Percentiles rank a stretch among this genome's conserved stretches.
Evolutionary conservation across 1,140 invertebrate genomes (phyloP).

Genomic region (Caenorhabditis latens): DNA sequence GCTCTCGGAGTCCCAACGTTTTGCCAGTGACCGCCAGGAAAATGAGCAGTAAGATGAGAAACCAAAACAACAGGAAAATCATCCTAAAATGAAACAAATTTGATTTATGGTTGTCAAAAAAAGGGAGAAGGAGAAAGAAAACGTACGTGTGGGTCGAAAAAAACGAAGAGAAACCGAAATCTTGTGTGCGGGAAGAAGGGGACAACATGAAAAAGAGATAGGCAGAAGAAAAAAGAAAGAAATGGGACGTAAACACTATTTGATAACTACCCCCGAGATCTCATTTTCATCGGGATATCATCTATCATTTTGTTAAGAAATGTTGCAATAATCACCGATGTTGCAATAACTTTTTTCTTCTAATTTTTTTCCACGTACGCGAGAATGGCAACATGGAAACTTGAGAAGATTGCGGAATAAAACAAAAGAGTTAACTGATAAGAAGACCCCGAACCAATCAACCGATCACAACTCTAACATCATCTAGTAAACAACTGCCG

Average conservation of each 20-base stretch:
- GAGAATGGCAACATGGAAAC: neutral
- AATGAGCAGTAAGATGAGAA: slow-evolving; percentile 55
- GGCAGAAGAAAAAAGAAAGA: neutral
- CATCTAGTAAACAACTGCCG: slow-evolving; percentile 29
- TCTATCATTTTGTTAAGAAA: slow-evolving; percentile 13
- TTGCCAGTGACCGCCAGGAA: slow-evolving; percentile 61
- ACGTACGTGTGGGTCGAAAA: neutral
- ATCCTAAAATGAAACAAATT: slow-evolving; percentile 17
- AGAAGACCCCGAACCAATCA: slow-evolving; percentile 31
- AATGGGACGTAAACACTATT: slow-evolving; percentile 39
- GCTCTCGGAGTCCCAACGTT: slow-evolving; percentile 55
- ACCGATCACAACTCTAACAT: slow-evolving; percentile 20
- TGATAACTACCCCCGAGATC: neutral
- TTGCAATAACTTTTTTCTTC: neutral
- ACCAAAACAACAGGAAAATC: slow-evolving; percentile 49
- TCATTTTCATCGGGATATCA: slow-evolving; percentile 45
- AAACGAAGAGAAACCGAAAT: neutral
- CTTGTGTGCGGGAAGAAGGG: neutral
- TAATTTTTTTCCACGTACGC: neutral
- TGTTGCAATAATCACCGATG: neutral
- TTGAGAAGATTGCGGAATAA: slow-evolving; percentile 20
- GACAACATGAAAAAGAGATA: slow-evolving; percentile 25
- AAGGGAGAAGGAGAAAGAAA: neutral
- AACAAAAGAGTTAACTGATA: slow-evolving; percentile 43
- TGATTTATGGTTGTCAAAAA: neutral